Evolutionary conservation across 2,888 invertebrate genomes (phyloP), one percentile per base, ranked within the genome.

Genomic region (Quadroppia sp.): DNA sequence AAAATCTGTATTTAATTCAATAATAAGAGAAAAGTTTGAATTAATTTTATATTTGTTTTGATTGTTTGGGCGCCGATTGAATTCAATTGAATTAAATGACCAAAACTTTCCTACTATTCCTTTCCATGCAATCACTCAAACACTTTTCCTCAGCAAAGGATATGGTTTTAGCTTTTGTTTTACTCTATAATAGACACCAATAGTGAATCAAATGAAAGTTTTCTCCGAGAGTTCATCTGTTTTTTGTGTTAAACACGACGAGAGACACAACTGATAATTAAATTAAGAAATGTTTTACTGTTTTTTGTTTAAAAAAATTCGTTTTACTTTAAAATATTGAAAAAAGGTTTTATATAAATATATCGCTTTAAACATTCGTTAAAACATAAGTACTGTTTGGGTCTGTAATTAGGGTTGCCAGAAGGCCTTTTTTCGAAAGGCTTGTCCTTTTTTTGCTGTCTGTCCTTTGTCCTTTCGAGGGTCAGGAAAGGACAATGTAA

Each of bases 251-350:
- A 25, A 53, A 53, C 53, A 53, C 6, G 11, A 53, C 1, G 53
- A 53, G 53, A 23, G 25, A 53, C 53, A 53, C 53, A 53, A 53
- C 20, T 53, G 53, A 53, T 53, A 53, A 53, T 53, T 53, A 53
- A 25, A 25, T 53, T 53, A 53, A 53, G 53, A 53, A 53, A 11
- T 25, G 25, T 53, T 53, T n/a, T 15, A 53, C n/a, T n/a, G 50
- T 3, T 20, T 50, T 50, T n/a, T 20, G 50, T 50, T 7, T n/a
- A 2, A 2, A 45, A 13, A 45, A 13, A 45, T 50, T 20, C 50
- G n/a, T 20, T 50, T 50, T n/a, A 20, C 1, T 50, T 50, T n/a
- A n/a, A n/a, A n/a, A n/a, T n/a, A n/a, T n/a, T n/a, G n/a, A n/a
- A n/a, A n/a, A n/a, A n/a, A n/a, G n/a, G n/a, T n/a, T n/a, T n/a